These are phyloP conservation scores for Aythya baeri DNA, from an alignment of 2,113 vertebrate genomes.

Conservation along the genomic window DNA sequence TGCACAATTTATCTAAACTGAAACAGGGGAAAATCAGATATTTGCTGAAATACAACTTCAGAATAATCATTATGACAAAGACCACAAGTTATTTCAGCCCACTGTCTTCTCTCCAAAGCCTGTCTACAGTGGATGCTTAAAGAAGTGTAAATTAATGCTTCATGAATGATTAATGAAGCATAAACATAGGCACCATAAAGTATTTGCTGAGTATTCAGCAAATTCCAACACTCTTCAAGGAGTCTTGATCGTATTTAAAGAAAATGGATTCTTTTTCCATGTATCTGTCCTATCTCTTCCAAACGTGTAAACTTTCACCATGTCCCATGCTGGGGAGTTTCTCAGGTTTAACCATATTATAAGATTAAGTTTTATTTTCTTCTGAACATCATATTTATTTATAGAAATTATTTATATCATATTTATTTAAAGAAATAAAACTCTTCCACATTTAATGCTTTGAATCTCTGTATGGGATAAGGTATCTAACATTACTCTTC, in stretches of 20 bases:
- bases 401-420: no score
- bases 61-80: not conserved
- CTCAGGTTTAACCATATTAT: not conserved
- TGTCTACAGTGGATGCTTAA: not conserved
- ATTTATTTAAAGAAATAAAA: no score
- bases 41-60: not conserved
- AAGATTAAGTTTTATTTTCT: not conserved
- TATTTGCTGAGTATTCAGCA: not conserved
- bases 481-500: not conserved
- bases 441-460: no score
- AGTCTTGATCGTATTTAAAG: not conserved
- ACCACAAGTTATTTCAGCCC: not conserved
- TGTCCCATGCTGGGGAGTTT: not conserved
- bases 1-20: not conserved
- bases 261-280: not conserved
- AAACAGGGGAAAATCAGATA: not conserved
- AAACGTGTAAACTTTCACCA: not conserved
- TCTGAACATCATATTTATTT: not conserved
- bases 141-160: not conserved
- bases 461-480: not conserved
- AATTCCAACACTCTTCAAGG: fast-evolving
- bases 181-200: not conserved
- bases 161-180: not conserved
- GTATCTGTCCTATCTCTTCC: not conserved
- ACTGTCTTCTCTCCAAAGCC: not conserved